phyloP scores from a whole-genome alignment of 2,888 invertebrate genomes.

The Idaea aversata region DNA sequence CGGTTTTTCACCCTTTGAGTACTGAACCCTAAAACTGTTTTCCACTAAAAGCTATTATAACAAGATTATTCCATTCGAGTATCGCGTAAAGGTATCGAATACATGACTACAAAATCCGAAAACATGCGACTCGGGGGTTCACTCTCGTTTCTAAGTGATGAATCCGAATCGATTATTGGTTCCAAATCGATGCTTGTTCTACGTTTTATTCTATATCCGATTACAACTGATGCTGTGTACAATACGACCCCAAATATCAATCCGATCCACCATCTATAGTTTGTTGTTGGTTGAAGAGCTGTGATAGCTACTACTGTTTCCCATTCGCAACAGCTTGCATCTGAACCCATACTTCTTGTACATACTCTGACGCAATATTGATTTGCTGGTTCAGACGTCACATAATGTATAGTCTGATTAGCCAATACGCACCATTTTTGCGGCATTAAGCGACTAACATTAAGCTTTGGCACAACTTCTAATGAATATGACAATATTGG shows the following conservation, averaged over 20 bases:
- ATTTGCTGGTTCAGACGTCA: constrained; percentile 39
- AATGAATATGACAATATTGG: constrained; percentile 61
- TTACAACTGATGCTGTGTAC: constrained; percentile 38
- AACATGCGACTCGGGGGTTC: constrained; percentile 53
- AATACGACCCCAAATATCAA: constrained; percentile 49
- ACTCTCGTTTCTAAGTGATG: constrained; percentile 42
- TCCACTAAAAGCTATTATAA: constrained; percentile 22
- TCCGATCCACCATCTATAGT: constrained; percentile 46
- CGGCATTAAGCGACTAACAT: constrained; percentile 40
- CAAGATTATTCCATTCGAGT: constrained; percentile 25
- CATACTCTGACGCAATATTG: constrained; percentile 41
- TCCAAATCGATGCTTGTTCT: constrained; percentile 39
- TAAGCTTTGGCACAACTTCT: constrained; percentile 52
- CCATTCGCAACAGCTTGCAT: constrained; percentile 37
- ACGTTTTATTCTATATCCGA: constrained; percentile 41
- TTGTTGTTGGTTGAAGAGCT: constrained; percentile 19
- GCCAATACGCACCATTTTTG: constrained; percentile 53
- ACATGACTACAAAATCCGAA: constrained; percentile 46
- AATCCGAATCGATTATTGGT: constrained; percentile 50
- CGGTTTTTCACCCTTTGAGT: too few species aligned
- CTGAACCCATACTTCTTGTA: constrained; percentile 35
- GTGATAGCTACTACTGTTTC: constrained; percentile 19
- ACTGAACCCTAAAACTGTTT: background rate
- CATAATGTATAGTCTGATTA: constrained; percentile 32
- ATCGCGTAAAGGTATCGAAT: constrained; percentile 37